Conservation (phyloP, 2,888 invertebrate genomes). For the Pantelozetes paolii region DNA sequence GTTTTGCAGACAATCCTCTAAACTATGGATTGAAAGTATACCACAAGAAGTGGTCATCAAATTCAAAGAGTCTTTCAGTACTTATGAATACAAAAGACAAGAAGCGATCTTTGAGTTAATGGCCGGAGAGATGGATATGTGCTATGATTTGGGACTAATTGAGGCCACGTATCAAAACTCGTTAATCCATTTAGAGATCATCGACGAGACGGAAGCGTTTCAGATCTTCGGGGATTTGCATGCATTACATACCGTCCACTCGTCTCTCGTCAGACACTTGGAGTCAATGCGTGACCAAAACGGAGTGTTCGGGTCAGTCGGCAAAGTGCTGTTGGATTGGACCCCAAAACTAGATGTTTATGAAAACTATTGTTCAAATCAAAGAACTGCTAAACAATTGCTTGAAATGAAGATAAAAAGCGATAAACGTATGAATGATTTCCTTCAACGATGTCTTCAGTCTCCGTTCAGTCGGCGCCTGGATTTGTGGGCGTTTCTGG, state of each 20-base stretch:
- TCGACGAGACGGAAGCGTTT: conserved; percentile 27
- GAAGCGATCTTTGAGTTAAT: conserved; percentile 22
- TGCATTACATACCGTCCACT: conserved; percentile 27
- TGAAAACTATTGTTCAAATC: conserved; percentile 22
- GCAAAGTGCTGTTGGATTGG: conserved; percentile 30
- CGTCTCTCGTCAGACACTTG: neutral
- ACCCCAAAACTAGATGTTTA: conserved; percentile 9
- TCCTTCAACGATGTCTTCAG: conserved; percentile 28
- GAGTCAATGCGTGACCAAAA: conserved; percentile 15
- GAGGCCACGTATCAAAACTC: conserved; percentile 33
- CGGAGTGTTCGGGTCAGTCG: conserved; percentile 20
- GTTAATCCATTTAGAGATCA: conserved; percentile 22
- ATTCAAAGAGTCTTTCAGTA: conserved; percentile 18
- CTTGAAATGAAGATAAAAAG: conserved; percentile 24
- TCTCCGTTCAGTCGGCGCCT: conserved; percentile 28
- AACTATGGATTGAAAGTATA: conserved; percentile 29
- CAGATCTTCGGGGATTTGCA: conserved; percentile 35
- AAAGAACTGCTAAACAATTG: conserved; percentile 23
- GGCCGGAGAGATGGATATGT: conserved; percentile 19
- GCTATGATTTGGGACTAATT: conserved; percentile 30
- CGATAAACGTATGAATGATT: conserved; percentile 31
- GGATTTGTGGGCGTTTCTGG: conserved; percentile 25
- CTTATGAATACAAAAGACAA: conserved; percentile 8
- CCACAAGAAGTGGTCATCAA: conserved; percentile 9
- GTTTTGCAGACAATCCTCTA: conserved; percentile 16